Evolutionary conservation across 2,797 vertebrate genomes (phyloP).

Genomic region (Dendrocincla tyrannina): DNA sequence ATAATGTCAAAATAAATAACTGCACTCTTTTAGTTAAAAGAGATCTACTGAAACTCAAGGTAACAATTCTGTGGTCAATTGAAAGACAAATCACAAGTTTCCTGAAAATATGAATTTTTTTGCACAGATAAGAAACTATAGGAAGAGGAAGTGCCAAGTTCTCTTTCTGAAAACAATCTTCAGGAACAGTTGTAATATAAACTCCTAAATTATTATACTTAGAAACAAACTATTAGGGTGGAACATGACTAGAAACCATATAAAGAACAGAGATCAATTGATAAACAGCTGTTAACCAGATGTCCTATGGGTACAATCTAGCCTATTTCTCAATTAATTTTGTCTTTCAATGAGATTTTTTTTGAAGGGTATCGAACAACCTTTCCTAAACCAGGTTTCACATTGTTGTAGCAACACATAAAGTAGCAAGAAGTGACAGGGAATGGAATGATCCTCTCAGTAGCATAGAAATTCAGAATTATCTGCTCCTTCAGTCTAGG

Average conservation of each 20-base stretch:
- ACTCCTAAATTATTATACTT: background rate
- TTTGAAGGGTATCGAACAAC: background rate
- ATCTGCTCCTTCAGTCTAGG: background rate
- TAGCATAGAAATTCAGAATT: background rate
- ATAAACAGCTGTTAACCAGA: background rate
- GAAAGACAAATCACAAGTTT: background rate
- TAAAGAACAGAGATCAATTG: background rate
- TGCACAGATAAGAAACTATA: background rate
- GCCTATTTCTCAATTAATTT: background rate
- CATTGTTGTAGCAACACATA: background rate
- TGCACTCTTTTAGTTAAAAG: background rate
- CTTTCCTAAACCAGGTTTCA: background rate
- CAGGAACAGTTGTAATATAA: background rate
- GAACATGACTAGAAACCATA: background rate
- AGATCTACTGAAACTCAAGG: background rate
- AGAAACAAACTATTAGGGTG: background rate
- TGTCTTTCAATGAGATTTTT: background rate
- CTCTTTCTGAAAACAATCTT: background rate
- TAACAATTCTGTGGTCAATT: background rate
- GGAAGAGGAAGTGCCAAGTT: background rate
- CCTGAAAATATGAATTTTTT: background rate
- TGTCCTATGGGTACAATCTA: background rate
- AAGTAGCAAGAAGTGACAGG: background rate
- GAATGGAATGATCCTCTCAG: background rate
- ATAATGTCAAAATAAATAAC: background rate